Base-by-base conservation (phyloP, 2,797 vertebrate genomes). In the Melanotaenia maccullochi region DNA sequence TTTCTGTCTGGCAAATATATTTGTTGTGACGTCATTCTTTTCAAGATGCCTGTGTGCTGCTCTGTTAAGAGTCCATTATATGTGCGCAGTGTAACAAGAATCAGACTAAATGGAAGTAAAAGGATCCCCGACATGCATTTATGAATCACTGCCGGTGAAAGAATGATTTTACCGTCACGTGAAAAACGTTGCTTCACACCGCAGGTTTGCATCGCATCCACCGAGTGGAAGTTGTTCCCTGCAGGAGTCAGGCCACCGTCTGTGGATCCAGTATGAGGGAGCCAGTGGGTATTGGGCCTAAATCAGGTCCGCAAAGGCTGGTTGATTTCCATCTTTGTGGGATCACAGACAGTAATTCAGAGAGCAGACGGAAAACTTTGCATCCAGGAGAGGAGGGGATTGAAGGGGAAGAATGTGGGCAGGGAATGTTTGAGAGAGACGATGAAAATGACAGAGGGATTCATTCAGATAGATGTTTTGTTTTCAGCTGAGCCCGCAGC, bases 311-410 rank as follows among this genome's bases (percentile, higher is more conserved):
- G 71, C 87, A 87, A 83, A 79, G 71, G 65, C 76, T 78, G 75
- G 80, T 85, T 83, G 83, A 79, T 83, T 87, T 89, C 84, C 81
- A 79, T 92, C 79, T 84, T 82, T 83, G 87, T 49, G 77, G 83
- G 76, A 90, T 85, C 81, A 70, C 32, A 64, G 81, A 74, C 84
- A 71, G 76, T 70, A 80, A 90, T 84, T 89, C 84, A 63, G 67
- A 69, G 71, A 91, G 75, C 85, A 89, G 87, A 90, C 87, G 90
- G 87, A 89, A 91, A 90, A 85, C 70, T 90, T 88, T 86, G 75
- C 74, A 65, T 28, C 44, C 24, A 58, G 64, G 71, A 76, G 40
- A 52, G 68, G 62, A 57, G 70, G 76, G 73, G 74, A 60, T 54
- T 13, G 61, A 47, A 60, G 40, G 61, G 74, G 58, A 20, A 49